These are phyloP conservation scores for Chrysogorgia sp. DNA, from an alignment of 92 coral and sea anemone species.

Conservation along the genomic window DNA sequence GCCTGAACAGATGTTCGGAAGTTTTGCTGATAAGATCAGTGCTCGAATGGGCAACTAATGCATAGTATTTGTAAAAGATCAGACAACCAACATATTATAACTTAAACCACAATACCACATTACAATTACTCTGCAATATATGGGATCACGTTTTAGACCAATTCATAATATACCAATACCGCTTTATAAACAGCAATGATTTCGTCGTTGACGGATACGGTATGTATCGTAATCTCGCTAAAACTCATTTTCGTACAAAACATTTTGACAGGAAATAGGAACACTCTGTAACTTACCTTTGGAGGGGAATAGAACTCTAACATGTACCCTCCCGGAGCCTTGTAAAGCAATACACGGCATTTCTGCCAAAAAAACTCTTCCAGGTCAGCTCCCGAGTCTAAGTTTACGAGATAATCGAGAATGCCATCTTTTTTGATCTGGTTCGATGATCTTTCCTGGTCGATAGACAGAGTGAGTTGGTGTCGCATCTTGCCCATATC, in stretches of 20 bases:
- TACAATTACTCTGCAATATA: not conserved
- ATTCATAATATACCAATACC: no score
- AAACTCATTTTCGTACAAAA: not conserved
- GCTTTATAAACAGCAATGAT: not conserved
- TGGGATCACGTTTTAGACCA: not conserved
- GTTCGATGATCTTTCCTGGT: slow-evolving; percentile 23
- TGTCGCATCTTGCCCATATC: not conserved
- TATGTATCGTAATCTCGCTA: not conserved
- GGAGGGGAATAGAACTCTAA: slow-evolving; percentile 97
- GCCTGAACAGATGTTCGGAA: no score
- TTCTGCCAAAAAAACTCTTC: slow-evolving; percentile 99
- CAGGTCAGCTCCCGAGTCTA: slow-evolving; percentile 89
- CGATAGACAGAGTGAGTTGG: slow-evolving; percentile 15
- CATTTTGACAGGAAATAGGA: not conserved
- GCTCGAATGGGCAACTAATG: no score
- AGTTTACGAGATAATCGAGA: slow-evolving; percentile 88
- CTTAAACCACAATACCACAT: no score
- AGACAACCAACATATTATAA: no score
- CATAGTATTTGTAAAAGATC: no score
- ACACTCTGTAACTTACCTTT: slow-evolving; percentile 63
- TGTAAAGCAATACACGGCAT: slow-evolving; percentile 86
- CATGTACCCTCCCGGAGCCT: slow-evolving; percentile 99
- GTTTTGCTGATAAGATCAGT: no score
- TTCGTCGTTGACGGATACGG: not conserved
- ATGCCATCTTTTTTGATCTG: slow-evolving; percentile 74